Base-by-base conservation (phyloP, 2,797 vertebrate species). In the Myioborus miniatus region DNA sequence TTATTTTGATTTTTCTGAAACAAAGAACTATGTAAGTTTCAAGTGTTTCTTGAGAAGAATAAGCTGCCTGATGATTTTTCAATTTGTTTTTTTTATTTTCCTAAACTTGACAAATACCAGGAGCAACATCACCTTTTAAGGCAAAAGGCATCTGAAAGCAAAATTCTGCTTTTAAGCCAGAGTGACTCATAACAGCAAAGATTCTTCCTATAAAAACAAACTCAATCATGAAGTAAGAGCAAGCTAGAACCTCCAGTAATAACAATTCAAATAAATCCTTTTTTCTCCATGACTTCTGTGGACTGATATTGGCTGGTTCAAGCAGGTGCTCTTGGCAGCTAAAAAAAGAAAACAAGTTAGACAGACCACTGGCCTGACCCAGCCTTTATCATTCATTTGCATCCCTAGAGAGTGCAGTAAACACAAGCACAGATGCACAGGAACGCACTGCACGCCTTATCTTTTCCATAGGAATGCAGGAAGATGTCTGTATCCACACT, bases 51-150 rank as follows among this genome's bases (percentile, higher is more conserved):
- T 76, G 49, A 96, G 46, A 87, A 84, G 52, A 79, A 30, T 47
- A 19, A 69, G 60, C 44, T 78, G 76, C 62, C 63, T 83, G 76
- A 89, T 77, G 65, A 92, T 55, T 93, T 89, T 89, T 60, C 37
- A 30, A 64, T 52, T 85, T 3, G 3, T 47, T 47, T 46, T 86
- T 75, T 39, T 39, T 39, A 39, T 80, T 78, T 29, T 2, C 18
- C 39, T 80, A 52, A 85, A 64, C 67, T 82, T 93, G 70, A 93
- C 67, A 94, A 94, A 83, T 44, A 93, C 7, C 70, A 95, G 67
- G 64, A 96, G 59, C 60, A 94, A 88, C 83, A 88, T 70, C 89
- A 93, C 94, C 90, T 95, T 97, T 95, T 96, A 96, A 94, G 92
- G 96, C 46, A 94, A 91, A 89, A 96, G 56, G n/a, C 76, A 93